A percentile compares a stretch with the other conserved stretches of the same genome.
phyloP scores from a whole-genome alignment of 2,797 vertebrate species.

The Heliangelus exortis region DNA sequence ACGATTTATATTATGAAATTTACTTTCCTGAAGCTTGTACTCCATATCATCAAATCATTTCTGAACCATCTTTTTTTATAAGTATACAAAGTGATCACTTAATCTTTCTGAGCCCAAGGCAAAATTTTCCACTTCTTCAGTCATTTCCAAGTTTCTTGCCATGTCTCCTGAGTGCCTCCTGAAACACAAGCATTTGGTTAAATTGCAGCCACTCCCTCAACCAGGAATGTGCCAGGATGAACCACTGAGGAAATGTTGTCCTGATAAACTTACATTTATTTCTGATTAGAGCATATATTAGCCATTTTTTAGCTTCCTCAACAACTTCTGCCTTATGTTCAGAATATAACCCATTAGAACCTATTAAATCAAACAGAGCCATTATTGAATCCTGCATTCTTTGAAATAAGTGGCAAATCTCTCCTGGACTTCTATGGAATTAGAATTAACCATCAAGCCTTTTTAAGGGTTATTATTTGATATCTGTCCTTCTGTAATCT shows the following conservation, averaged over 20 bases:
- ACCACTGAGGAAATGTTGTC: background rate
- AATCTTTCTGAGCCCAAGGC: background rate
- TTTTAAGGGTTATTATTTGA: conserved; percentile 4
- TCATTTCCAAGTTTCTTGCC: background rate
- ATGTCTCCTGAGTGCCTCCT: background rate
- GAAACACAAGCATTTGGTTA: background rate
- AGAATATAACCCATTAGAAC: background rate
- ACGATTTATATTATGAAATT: background rate
- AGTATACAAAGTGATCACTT: rapidly evolving
- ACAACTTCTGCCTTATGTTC: background rate
- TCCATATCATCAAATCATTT: background rate
- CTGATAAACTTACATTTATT: background rate
- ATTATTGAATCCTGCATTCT: background rate
- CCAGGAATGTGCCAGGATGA: background rate
- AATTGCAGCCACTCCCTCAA: background rate
- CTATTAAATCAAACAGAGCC: background rate
- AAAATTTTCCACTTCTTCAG: background rate
- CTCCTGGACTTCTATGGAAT: background rate
- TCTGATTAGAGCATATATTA: background rate
- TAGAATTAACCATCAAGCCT: background rate
- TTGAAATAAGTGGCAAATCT: background rate
- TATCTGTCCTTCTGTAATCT: conserved; percentile 34
- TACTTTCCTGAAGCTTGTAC: background rate
- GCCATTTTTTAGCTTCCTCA: background rate
- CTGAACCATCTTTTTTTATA: background rate